Percentiles rank a stretch among this genome's conserved stretches.
Evolutionary conservation across 1,140 invertebrate genomes (phyloP).

Genomic region (Lepidurus apus): DNA sequence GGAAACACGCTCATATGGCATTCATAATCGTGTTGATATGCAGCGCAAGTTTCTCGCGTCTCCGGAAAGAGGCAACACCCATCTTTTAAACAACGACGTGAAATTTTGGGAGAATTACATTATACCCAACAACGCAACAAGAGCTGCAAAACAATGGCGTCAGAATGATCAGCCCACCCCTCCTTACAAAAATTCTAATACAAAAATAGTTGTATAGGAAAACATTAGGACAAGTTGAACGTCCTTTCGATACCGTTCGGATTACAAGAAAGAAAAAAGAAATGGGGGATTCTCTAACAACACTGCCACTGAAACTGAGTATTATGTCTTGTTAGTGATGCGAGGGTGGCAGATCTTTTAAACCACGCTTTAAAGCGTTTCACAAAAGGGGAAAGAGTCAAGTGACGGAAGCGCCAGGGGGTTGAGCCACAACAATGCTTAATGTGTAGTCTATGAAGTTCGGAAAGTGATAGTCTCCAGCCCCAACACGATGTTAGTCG

Average conservation of each 20-base stretch:
- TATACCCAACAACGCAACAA: background rate
- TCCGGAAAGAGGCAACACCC: background rate
- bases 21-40: conserved; percentile 1
- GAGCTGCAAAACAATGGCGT: background rate
- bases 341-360: background rate
- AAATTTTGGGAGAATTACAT: background rate
- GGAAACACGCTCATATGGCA: conserved; percentile 10
- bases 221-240: background rate
- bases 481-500: background rate
- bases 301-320: background rate
- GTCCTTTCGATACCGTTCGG: background rate
- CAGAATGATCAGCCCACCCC: background rate
- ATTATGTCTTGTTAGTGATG: background rate
- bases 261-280: background rate
- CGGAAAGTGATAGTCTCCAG: background rate
- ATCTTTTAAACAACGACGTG: background rate
- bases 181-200: background rate
- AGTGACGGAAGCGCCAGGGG: conserved; percentile 11
- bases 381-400: background rate
- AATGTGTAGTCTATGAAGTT: conserved; percentile 8
- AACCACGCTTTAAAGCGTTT: background rate
- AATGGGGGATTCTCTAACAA: too few relatives aligned
- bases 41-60: background rate
- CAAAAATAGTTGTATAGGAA: background rate
- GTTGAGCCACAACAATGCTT: background rate